These are phyloP conservation scores for Callitettix versicolor DNA, from an alignment of 1,140 invertebrate genomes.

Conservation along the genomic window DNA sequence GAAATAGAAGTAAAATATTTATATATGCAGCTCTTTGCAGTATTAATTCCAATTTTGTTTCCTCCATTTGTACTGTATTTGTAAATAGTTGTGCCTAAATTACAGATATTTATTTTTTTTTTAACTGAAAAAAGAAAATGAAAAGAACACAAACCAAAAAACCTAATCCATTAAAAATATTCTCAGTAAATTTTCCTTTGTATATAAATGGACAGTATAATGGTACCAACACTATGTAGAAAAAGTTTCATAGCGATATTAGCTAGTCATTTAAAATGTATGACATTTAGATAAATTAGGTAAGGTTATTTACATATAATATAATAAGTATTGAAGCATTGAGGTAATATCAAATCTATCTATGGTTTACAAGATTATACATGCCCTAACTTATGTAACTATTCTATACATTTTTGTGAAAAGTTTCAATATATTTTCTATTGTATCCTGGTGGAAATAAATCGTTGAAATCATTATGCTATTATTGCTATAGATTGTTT, in stretches of 20 bases:
- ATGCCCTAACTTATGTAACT: not conserved
- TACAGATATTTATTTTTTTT: slow-evolving; percentile 7
- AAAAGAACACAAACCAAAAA: too few species aligned
- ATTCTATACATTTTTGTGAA: slow-evolving; percentile 11
- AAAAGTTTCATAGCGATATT: not conserved
- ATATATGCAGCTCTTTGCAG: slow-evolving; percentile 7
- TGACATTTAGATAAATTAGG: not conserved
- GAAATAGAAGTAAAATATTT: too few species aligned
- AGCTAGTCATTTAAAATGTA: not conserved
- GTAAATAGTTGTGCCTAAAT: slow-evolving; percentile 11
- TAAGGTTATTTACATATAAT: slow-evolving; percentile 6
- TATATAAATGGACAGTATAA: slow-evolving; percentile 1
- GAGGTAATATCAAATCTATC: slow-evolving; percentile 2
- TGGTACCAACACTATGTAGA: slow-evolving; percentile 7
- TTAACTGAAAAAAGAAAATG: slow-evolving; percentile 1
- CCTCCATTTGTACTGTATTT: not conserved
- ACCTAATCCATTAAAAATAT: too few species aligned
- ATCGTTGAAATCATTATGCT: slow-evolving; percentile 14
- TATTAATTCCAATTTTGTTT: not conserved
- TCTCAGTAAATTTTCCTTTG: not conserved
- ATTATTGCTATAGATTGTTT: slow-evolving; percentile 1
- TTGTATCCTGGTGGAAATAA: slow-evolving; percentile 18
- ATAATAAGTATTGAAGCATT: slow-evolving; percentile 4
- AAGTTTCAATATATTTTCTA: slow-evolving; percentile 18
- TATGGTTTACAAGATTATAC: not conserved